Evolutionary conservation across 2,113 vertebrate species (phyloP).

Genomic region (Actenoides hombroni): DNA sequence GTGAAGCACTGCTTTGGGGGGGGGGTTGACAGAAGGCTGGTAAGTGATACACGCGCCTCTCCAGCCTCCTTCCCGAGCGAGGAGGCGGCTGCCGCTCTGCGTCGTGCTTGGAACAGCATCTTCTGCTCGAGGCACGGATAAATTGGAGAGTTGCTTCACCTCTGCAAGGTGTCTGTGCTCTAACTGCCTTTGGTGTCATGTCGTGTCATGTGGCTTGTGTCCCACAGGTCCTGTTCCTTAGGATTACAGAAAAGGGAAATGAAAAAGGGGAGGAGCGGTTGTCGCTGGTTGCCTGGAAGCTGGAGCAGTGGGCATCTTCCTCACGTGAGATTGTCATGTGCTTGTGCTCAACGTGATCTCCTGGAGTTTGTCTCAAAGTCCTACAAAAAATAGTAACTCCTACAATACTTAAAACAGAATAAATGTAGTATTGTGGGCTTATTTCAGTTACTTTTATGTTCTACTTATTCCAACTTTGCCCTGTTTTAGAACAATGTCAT

Average conservation of each 20-base stretch:
- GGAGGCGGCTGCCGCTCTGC: not conserved
- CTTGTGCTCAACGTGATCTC: rapidly evolving
- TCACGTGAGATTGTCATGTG: not conserved
- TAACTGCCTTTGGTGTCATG: not conserved
- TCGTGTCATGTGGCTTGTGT: rapidly evolving
- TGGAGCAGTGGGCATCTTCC: not conserved
- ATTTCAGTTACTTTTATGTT: not conserved
- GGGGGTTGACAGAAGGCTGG: not conserved
- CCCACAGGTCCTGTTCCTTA: not conserved
- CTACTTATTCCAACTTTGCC: not conserved
- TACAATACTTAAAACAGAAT: not conserved
- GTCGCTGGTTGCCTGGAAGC: not conserved
- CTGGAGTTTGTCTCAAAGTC: not conserved
- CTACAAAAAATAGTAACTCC: not conserved
- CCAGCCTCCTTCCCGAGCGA: not conserved
- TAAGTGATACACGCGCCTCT: not conserved
- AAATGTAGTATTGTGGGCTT: not conserved
- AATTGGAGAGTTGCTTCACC: not conserved
- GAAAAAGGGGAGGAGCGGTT: not conserved
- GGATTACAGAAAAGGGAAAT: not conserved
- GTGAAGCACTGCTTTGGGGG: not conserved
- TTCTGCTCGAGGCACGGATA: not conserved
- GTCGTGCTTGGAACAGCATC: not conserved
- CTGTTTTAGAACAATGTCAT: not conserved
- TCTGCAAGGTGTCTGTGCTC: not conserved